These are phyloP conservation scores for Eucera pruinosa DNA, from an alignment of 2,888 invertebrate species.

Conservation along the genomic window DNA sequence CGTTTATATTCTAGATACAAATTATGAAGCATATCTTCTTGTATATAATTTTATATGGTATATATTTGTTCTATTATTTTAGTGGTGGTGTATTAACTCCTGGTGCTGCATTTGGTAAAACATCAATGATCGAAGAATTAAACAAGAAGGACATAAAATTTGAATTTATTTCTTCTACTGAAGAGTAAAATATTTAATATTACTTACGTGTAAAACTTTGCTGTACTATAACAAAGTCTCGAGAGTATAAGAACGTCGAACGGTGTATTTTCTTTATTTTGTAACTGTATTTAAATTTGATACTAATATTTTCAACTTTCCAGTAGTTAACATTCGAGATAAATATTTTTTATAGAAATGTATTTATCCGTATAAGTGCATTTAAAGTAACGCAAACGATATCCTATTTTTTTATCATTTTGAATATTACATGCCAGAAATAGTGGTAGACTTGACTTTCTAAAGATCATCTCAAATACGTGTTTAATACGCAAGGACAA, in stretches of 20 bases:
- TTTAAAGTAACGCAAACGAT: background rate
- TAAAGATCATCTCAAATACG: background rate
- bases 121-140: conserved; percentile 90
- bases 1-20: conserved; percentile 75
- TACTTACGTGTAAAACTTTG: background rate
- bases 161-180: conserved; percentile 85
- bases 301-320: conserved; percentile 41
- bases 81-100: conserved; percentile 96
- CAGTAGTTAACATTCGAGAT: conserved; percentile 17
- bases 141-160: conserved; percentile 90
- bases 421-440: background rate
- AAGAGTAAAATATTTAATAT: conserved; percentile 63
- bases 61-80: conserved; percentile 72
- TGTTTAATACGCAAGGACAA: background rate
- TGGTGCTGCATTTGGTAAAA: conserved; percentile 93
- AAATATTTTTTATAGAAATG: conserved; percentile 40
- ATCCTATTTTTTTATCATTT: conserved; percentile 23
- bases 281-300: conserved; percentile 31
- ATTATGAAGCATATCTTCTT: background rate
- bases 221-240: background rate
- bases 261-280: conserved; percentile 27
- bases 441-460: conserved; percentile 3
- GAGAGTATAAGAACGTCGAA: background rate
- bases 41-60: background rate
- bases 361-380: conserved; percentile 21